These are phyloP conservation scores for Aspidiotus destructor DNA, from an alignment of 2,888 invertebrate species.

Conservation along the genomic window DNA sequence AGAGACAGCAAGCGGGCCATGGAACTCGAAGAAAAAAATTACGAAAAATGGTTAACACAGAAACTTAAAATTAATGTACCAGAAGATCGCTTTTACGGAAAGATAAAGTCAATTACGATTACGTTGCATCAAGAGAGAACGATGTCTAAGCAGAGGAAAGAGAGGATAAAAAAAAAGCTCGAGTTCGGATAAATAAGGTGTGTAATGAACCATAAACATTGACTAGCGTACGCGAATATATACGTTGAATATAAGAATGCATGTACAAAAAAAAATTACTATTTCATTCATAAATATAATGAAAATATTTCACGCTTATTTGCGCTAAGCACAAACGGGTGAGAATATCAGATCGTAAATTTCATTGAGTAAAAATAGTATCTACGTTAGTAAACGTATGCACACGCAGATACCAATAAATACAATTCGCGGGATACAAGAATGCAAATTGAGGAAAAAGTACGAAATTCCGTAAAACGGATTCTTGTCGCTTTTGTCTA, in stretches of 20 bases:
- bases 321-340: not conserved
- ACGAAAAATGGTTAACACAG: conserved; percentile 1
- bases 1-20: too few relatives aligned
- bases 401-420: too few relatives aligned
- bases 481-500: too few relatives aligned
- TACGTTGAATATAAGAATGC: not conserved
- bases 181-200: not conserved
- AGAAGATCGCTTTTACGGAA: conserved; percentile 25
- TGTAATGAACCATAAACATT: conserved; percentile 4
- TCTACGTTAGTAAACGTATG: too few relatives aligned
- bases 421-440: too few relatives aligned
- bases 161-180: not conserved
- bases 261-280: not conserved
- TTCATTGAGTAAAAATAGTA: not conserved
- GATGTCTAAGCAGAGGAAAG: too few relatives aligned
- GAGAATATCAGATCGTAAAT: not conserved
- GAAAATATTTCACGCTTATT: conserved; percentile 4
- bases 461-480: too few relatives aligned
- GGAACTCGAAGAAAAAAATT: not conserved
- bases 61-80: conserved; percentile 24
- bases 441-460: too few relatives aligned
- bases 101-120: conserved; percentile 24
- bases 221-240: not conserved
- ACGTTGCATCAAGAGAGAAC: conserved; percentile 7
- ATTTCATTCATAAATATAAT: conserved; percentile 4